These are phyloP conservation scores for Oryzias dopingdopingensis DNA, from an alignment of 2,797 vertebrate species.

Conservation along the genomic window DNA sequence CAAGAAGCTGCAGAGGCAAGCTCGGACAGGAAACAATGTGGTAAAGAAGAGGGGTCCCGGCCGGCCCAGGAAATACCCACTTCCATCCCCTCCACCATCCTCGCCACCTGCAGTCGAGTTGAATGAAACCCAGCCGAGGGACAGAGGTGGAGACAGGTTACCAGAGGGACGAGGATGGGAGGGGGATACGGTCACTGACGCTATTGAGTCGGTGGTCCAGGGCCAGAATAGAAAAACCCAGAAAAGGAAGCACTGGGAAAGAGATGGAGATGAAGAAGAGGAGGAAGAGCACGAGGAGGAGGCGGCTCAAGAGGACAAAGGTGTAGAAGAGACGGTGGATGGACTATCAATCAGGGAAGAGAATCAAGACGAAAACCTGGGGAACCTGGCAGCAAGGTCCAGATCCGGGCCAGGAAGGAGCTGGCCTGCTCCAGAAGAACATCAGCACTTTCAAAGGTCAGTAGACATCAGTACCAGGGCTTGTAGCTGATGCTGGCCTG, in stretches of 20 bases:
- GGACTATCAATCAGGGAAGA: slow-evolving; percentile 63
- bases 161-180: slow-evolving; percentile 57
- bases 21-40: slow-evolving; percentile 92
- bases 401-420: slow-evolving; percentile 54
- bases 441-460: slow-evolving; percentile 76
- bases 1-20: slow-evolving; percentile 96
- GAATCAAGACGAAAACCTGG: slow-evolving; percentile 31
- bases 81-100: slow-evolving; percentile 75
- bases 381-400: slow-evolving; percentile 50
- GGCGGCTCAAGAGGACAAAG: slow-evolving; percentile 46
- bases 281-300: slow-evolving; percentile 68
- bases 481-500: slow-evolving; percentile 22
- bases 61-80: slow-evolving; percentile 86
- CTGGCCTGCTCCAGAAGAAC: slow-evolving; percentile 76
- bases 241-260: slow-evolving; percentile 81
- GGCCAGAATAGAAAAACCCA: slow-evolving; percentile 84
- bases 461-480: slow-evolving; percentile 10
- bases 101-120: slow-evolving; percentile 58
- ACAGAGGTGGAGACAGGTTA: slow-evolving; percentile 50
- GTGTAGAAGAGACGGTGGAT: slow-evolving; percentile 63
- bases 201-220: slow-evolving; percentile 94
- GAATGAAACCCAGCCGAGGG: slow-evolving; percentile 52
- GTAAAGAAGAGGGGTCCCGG: slow-evolving; percentile 95
- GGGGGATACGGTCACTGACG: slow-evolving; percentile 82
- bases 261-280: slow-evolving; percentile 67